These are phyloP conservation scores for Papilio xuthus DNA, from an alignment of 1,140 invertebrate species.

Conservation along the genomic window DNA sequence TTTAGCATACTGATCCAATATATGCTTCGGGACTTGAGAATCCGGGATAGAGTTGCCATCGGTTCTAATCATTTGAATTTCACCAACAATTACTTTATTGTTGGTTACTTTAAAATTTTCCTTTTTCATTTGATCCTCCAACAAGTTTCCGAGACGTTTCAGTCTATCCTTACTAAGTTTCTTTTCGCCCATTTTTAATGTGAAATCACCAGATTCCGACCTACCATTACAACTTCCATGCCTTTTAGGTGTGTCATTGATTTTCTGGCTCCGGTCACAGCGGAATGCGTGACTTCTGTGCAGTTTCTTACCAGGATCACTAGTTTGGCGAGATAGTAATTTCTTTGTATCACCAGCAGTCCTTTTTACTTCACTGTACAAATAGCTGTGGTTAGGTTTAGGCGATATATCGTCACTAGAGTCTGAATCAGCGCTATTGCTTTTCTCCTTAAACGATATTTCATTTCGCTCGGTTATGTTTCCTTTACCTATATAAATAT, in stretches of 20 bases:
- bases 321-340: slow-evolving; percentile 78
- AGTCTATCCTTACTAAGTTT: slow-evolving; percentile 72
- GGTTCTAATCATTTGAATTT: slow-evolving; percentile 41
- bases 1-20: slow-evolving; percentile 80
- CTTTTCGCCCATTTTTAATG: slow-evolving; percentile 68
- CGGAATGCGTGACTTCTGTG: slow-evolving; percentile 84
- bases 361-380: slow-evolving; percentile 66
- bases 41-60: slow-evolving; percentile 63
- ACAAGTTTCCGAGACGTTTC: slow-evolving; percentile 65
- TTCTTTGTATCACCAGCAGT: slow-evolving; percentile 62
- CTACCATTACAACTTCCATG: slow-evolving; percentile 75
- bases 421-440: slow-evolving; percentile 48
- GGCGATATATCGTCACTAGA: slow-evolving; percentile 56
- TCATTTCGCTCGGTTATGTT: slow-evolving; percentile 46
- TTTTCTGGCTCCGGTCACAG: slow-evolving; percentile 80
- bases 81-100: slow-evolving; percentile 48
- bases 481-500: slow-evolving; percentile 40
- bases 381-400: slow-evolving; percentile 70
- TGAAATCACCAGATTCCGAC: slow-evolving; percentile 69
- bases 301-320: slow-evolving; percentile 83
- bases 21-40: slow-evolving; percentile 72
- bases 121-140: slow-evolving; percentile 76
- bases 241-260: slow-evolving; percentile 68
- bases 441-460: slow-evolving; percentile 50
- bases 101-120: slow-evolving; percentile 63